Percentiles rank a stretch among this genome's conserved stretches.
Conservation (phyloP, 2,113 vertebrate genomes). For the Prolemur simus region DNA sequence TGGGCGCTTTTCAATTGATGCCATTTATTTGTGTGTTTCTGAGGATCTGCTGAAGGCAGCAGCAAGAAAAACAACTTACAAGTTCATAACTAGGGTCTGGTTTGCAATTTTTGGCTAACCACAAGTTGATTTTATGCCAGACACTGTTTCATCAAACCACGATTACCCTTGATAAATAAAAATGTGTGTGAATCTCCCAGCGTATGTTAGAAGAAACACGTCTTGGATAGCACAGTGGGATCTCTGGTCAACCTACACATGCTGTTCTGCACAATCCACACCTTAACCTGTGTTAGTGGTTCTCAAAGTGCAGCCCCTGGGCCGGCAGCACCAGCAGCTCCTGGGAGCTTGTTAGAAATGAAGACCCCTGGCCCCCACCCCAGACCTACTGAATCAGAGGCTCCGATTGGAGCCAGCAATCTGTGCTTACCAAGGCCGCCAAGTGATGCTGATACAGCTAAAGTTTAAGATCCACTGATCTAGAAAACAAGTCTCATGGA, state of each 20-base stretch:
- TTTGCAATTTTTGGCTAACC: not conserved
- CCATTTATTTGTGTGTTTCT: not conserved
- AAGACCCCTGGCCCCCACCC: not conserved
- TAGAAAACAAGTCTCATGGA: not conserved
- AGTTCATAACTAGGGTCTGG: not conserved
- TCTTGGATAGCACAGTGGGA: not conserved
- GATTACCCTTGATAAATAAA: not conserved
- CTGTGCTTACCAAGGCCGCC: not conserved
- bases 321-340: not conserved
- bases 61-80: not conserved
- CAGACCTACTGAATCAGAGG: not conserved
- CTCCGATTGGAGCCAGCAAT: not conserved
- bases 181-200: not conserved
- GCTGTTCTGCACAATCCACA: not conserved
- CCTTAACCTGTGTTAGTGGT: not conserved
- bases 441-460: not conserved
- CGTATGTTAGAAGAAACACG: not conserved
- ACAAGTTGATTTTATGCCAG: not conserved
- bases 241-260: not conserved
- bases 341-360: not conserved
- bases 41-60: not conserved
- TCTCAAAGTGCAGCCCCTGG: not conserved
- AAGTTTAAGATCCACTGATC: not conserved
- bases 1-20: not conserved
- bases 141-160: not conserved